These are phyloP conservation scores for Cynocephalus volans DNA, from an alignment of 2,113 vertebrate genomes.

Conservation along the genomic window DNA sequence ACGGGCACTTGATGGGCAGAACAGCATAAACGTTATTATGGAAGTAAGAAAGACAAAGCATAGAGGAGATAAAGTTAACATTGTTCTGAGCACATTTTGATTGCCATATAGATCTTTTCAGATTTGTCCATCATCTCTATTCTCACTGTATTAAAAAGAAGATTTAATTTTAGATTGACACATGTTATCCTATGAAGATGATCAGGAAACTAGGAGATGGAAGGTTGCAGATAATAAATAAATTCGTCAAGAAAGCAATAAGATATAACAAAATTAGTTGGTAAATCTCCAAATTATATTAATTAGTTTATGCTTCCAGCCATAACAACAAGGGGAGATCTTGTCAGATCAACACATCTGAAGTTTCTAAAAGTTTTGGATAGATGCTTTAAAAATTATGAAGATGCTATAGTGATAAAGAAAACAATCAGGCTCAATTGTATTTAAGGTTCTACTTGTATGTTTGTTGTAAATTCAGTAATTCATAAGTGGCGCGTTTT, in stretches of 20 bases:
- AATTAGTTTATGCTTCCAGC: neutral
- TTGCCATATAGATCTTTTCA: neutral
- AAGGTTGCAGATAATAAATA: neutral
- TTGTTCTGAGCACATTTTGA: neutral
- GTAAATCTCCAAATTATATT: neutral
- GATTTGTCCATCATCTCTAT: neutral
- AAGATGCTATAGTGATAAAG: neutral
- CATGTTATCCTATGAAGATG: neutral
- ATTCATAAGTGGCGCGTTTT: neutral
- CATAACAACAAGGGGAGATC: neutral
- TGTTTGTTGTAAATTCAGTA: neutral
- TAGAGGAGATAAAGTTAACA: neutral
- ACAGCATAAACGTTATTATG: neutral
- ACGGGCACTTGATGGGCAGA: neutral
- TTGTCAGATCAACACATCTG: constrained; percentile 2
- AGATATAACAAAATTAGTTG: neutral
- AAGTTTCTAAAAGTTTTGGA: neutral
- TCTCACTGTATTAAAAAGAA: neutral
- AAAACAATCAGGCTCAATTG: neutral
- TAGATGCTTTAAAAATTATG: neutral
- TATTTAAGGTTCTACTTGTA: neutral
- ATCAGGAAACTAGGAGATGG: neutral
- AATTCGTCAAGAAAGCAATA: neutral
- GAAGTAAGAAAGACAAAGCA: neutral
- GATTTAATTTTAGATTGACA: neutral